A percentile compares a stretch with the other conserved stretches of the same genome.
phyloP scores from a whole-genome alignment of 2,888 invertebrate genomes.

The Sphinx pinastri region DNA sequence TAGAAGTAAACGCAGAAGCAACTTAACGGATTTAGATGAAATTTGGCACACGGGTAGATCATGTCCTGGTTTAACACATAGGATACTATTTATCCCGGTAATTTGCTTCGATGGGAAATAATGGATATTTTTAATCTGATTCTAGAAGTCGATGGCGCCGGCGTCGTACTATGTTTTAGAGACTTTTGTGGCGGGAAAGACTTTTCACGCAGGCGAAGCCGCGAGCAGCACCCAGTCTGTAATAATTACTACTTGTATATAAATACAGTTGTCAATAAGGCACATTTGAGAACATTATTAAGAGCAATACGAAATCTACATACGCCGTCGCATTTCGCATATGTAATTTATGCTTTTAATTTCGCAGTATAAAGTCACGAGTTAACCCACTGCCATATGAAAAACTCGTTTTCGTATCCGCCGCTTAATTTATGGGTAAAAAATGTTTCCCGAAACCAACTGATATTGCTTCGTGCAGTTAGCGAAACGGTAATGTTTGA shows the following conservation, averaged over 20 bases:
- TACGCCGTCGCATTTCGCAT: conserved; percentile 21
- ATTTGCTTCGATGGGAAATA: too few species aligned
- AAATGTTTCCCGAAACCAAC: conserved; percentile 60
- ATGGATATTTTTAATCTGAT: too few species aligned
- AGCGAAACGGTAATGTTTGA: conserved; percentile 28
- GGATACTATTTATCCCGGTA: too few species aligned
- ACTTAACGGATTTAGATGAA: too few species aligned
- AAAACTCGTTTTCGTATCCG: conserved; percentile 72
- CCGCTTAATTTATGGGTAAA: conserved; percentile 76
- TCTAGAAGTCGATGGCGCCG: too few species aligned
- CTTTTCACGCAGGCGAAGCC: too few species aligned
- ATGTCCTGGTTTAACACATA: too few species aligned
- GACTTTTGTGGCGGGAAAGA: too few species aligned
- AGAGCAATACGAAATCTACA: conserved; percentile 7
- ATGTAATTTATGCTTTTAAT: conserved; percentile 79
- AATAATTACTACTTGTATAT: not conserved
- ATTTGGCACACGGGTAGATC: too few species aligned
- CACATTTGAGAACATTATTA: conserved; percentile 22
- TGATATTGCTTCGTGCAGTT: conserved; percentile 57
- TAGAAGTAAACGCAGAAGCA: too few species aligned
- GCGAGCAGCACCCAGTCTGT: too few species aligned
- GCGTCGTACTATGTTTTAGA: too few species aligned
- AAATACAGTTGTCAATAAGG: not conserved
- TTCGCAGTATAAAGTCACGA: conserved; percentile 72
- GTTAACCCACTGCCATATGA: conserved; percentile 71